A percentile compares a stretch with the other conserved stretches of the same genome.
These are phyloP conservation scores for Brachylomia viminalis DNA, from an alignment of 2,888 invertebrate species.

Conservation along the genomic window DNA sequence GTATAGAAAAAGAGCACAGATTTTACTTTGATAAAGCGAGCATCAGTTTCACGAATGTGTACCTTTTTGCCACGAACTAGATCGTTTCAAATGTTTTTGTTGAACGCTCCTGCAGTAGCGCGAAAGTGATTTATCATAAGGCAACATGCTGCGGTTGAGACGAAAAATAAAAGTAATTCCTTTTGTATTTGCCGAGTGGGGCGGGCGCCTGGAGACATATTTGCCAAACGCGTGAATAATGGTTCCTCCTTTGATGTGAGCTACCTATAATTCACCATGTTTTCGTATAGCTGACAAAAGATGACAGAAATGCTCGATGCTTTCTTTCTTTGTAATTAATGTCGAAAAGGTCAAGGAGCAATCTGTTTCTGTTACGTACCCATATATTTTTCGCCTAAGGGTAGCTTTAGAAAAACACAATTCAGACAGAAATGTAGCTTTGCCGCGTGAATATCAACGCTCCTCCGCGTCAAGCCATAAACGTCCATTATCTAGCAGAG, in stretches of 20 bases:
- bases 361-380: slow-evolving; percentile 21
- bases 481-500: slow-evolving; percentile 62
- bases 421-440: slow-evolving; percentile 38
- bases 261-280: slow-evolving; percentile 66
- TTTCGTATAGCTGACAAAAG: slow-evolving; percentile 69
- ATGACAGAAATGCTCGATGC: slow-evolving; percentile 45
- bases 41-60: slow-evolving; percentile 77
- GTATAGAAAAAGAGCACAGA: slow-evolving; percentile 60
- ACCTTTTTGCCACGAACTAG: slow-evolving; percentile 81
- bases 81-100: slow-evolving; percentile 82
- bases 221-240: slow-evolving; percentile 88
- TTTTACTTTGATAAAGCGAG: slow-evolving; percentile 68
- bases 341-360: slow-evolving; percentile 25
- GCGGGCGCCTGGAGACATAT: slow-evolving; percentile 80
- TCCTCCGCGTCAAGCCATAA: slow-evolving; percentile 58
- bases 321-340: slow-evolving; percentile 46
- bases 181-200: slow-evolving; percentile 85
- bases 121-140: slow-evolving; percentile 89
- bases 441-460: slow-evolving; percentile 54
- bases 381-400: slow-evolving; percentile 10
- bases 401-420: slow-evolving; percentile 28
- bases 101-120: slow-evolving; percentile 77
- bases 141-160: slow-evolving; percentile 87
- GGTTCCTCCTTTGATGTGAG: slow-evolving; percentile 72
- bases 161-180: slow-evolving; percentile 88